Evolutionary conservation across 2,113 vertebrate genomes (phyloP).

Genomic region (Penelope pileata): DNA sequence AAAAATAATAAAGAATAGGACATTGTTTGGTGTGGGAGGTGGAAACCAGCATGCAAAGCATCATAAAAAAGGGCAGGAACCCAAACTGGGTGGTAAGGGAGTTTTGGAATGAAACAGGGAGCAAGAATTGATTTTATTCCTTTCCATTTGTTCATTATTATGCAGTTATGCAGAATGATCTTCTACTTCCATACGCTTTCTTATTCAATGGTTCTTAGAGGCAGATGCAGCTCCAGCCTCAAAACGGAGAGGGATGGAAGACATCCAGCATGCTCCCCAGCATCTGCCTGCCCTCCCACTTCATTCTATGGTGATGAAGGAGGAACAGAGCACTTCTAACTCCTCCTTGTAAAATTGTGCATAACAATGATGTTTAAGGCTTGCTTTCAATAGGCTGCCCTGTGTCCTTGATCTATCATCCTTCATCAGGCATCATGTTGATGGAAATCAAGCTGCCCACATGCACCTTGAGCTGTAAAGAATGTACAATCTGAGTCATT

Average conservation of each 20-base stretch:
- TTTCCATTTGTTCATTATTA: not conserved
- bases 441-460: not conserved
- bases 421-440: not conserved
- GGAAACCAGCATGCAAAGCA: not conserved
- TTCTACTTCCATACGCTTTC: not conserved
- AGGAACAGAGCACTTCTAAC: not conserved
- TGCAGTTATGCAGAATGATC: not conserved
- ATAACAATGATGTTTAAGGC: not conserved
- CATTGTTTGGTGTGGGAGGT: not conserved
- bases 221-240: not conserved
- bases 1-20: not conserved
- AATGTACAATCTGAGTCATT: not conserved
- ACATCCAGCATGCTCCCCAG: not conserved
- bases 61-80: not conserved
- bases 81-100: accelerated
- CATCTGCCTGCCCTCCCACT: not conserved
- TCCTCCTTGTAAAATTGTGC: not conserved
- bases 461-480: not conserved
- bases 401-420: not conserved
- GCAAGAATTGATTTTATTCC: not conserved
- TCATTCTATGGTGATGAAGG: not conserved
- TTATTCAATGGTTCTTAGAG: not conserved
- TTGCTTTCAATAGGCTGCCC: not conserved
- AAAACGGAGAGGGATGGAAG: not conserved
- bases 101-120: not conserved